Conservation (phyloP, 2,797 vertebrate species). For the Falco rusticolus region DNA sequence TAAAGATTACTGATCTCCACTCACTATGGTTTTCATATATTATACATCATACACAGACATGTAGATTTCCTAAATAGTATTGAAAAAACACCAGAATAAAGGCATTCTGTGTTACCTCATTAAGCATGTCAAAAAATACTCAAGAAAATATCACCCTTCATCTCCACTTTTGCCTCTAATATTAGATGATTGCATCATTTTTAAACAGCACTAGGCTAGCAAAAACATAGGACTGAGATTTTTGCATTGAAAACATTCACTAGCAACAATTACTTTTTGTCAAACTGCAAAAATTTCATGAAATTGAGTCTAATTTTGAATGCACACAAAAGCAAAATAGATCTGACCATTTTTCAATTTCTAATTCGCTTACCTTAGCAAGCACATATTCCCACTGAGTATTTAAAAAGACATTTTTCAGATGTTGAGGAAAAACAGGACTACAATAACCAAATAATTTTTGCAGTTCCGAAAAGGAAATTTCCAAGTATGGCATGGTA, state of each 20-base stretch:
- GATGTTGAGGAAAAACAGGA: not conserved
- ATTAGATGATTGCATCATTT: not conserved
- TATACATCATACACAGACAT: not conserved
- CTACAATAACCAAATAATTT: not conserved
- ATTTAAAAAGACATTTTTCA: not conserved
- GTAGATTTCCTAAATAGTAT: not conserved
- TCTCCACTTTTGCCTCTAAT: not conserved
- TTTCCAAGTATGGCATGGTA: not conserved
- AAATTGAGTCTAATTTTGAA: slow-evolving; percentile 9
- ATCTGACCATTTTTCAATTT: not conserved
- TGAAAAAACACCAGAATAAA: slow-evolving; percentile 4
- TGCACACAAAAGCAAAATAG: not conserved
- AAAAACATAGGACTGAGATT: not conserved
- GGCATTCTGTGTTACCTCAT: not conserved
- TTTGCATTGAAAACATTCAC: not conserved
- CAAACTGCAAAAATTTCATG: not conserved
- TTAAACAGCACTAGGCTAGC: not conserved
- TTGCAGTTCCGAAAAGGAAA: not conserved
- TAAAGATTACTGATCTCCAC: not conserved
- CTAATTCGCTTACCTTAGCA: not conserved
- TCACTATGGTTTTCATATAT: not conserved
- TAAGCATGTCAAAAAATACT: not conserved
- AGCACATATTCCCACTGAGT: not conserved
- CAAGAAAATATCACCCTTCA: not conserved
- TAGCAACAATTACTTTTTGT: not conserved